Base-by-base conservation (phyloP, 2,797 vertebrate genomes). In the Enteromius mattozi region DNA sequence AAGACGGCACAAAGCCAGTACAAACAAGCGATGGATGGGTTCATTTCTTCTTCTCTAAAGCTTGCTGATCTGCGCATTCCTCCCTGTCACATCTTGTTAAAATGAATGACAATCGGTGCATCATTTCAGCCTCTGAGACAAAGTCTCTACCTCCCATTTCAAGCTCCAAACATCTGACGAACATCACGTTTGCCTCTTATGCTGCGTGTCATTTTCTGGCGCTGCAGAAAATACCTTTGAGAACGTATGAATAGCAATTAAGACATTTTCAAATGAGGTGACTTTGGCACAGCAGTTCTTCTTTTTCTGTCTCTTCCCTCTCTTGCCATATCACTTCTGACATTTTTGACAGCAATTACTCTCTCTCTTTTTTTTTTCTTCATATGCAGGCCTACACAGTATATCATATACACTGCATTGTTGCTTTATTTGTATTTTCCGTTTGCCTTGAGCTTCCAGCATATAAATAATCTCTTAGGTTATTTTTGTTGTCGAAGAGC, bases 1-100 rank as follows among this genome's bases (percentile, higher is more conserved):
- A 94, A 94, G 92, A 91, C 91, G 90, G 90, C 93, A 91, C 93
- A 94, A 92, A 69, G 72, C 45, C 61, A 6, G 74, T 72, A 71
- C 30, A 27, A 68, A 69, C 83, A 82, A 78, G 87, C 88, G 91
- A 88, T 92, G 90, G 91, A 90, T 91, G 90, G 90, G 91, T 93
- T 93, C 88, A 91, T 94, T 93, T 61, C 37, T 93, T 92, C 90
- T 93, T 93, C 92, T 93, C 91, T 91, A 90, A 91, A 93, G 92
- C 92, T 91, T 92, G 92, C 91, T 92, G 91, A 93, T 93, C 91
- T 93, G 91, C 90, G 89, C 91, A 88, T 92, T 90, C 90, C 88
- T 91, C 90, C 27, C 91, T 87, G 87, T 89, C 92, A 69, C 33
- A 86, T 74, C 87, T 86, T 81, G 74, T 87, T 86, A 80, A 85